These are phyloP conservation scores for Euura saliciscinereae DNA, from an alignment of 1,140 invertebrate genomes.

Conservation along the genomic window DNA sequence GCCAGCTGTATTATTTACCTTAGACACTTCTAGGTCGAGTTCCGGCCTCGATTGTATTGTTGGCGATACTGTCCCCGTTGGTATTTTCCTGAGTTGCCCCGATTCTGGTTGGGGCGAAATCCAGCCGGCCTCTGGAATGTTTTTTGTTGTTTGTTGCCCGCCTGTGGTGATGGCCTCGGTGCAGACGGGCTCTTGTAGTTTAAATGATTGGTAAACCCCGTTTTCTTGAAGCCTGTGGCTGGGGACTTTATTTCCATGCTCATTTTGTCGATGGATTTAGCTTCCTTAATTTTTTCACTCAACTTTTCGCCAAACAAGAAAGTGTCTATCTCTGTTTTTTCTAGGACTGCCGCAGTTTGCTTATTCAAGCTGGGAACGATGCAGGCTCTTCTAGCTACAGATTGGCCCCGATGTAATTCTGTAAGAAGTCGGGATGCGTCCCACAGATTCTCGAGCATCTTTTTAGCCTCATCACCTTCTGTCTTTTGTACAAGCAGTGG, in stretches of 20 bases:
- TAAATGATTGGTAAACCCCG: neutral
- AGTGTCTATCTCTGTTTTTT: constrained; percentile 18
- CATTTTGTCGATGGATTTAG: constrained; percentile 14
- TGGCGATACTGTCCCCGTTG: too few relatives aligned
- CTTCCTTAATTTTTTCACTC: constrained; percentile 19
- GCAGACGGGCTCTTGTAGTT: constrained; percentile 19
- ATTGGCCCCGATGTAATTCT: neutral
- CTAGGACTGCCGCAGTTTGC: constrained; percentile 16
- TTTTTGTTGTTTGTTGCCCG: neutral
- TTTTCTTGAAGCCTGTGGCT: neutral
- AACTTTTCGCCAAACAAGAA: constrained; percentile 23
- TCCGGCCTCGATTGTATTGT: neutral
- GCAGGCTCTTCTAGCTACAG: constrained; percentile 20
- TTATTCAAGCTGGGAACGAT: constrained; percentile 22
- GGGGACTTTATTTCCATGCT: constrained; percentile 7
- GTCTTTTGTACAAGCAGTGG: constrained; percentile 17
- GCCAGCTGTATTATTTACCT: constrained; percentile 20
- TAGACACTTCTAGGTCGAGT: constrained; percentile 19
- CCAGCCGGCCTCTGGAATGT: too few relatives aligned
- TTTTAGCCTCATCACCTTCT: constrained; percentile 2
- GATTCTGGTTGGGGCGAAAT: too few relatives aligned
- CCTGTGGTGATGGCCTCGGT: constrained; percentile 8
- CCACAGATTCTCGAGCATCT: constrained; percentile 15
- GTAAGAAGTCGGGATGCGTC: constrained; percentile 8
- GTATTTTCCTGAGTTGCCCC: too few relatives aligned